Evolutionary conservation across 1,140 invertebrate genomes (phyloP), one percentile per base, ranked within the genome.

Genomic region (Aethina tumida): DNA sequence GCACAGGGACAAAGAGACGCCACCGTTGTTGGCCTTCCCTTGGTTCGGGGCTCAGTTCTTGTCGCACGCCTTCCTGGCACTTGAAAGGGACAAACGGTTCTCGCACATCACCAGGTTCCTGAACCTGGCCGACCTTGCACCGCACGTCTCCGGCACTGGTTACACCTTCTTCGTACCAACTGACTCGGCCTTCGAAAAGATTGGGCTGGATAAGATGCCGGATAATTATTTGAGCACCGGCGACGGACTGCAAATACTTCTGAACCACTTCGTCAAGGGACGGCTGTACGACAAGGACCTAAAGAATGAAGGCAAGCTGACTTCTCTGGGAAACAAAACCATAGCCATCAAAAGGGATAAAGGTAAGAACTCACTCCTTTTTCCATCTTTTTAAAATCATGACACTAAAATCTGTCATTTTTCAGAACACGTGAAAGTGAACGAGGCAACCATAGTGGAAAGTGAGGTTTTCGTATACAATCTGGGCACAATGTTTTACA

Each of bases 121-220:
- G 5, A 74, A 73, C 51, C 59, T 70, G 33, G 70, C 71, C 5
- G 71, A 75, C 54, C 57, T 75, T 9, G 70, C 71, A 4, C 67
- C 68, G 3, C 66, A 73, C 43, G 65, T 75, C 31, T 66, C 69
- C 3, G 69, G 71, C 5, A 64, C 68, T 41, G 72, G 70, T 29
- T 77, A 77, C 54, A 75, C 74, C 1, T 75, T 76, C 50, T 76
- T 77, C 50, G 73, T 75, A 31, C 74, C 74, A 2, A 66, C 59
- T 6, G 73, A 76, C 54, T 59, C 59, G 4, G 72, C 71, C n/a
- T 74, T 77, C 42, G 64, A 71, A 43, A 59, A 65, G 35, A 44
- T 69, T 12, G 69, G 72, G 16, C 62, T 71, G 16, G 68, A 69
- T 39, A 57, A 65, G 39, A 65, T 70, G 40, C 66, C 71, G 2